phyloP scores from a whole-genome alignment of 2,797 vertebrate genomes.

The Bradypodion ventrale region DNA sequence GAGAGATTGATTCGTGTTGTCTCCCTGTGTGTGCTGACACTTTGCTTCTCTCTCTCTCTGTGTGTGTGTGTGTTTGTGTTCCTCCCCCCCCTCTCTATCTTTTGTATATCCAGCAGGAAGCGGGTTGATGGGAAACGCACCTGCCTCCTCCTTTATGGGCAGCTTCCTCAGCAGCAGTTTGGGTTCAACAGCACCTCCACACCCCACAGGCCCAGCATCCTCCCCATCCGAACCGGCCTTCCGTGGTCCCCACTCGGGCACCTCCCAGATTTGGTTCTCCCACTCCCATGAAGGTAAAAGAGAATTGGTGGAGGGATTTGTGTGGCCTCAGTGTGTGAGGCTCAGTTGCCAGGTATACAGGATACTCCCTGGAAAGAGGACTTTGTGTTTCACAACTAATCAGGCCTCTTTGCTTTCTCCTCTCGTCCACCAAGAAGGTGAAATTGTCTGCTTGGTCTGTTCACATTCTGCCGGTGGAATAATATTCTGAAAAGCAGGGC shows the following conservation, averaged over 20 bases:
- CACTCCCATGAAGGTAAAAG: slow-evolving; percentile 96
- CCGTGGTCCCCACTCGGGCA: slow-evolving; percentile 87
- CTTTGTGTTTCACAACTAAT: not conserved
- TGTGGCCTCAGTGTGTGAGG: rapidly evolving
- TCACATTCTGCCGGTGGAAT: not conserved
- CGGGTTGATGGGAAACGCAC: slow-evolving; percentile 91
- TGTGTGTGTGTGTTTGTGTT: no score
- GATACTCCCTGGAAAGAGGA: rapidly evolving
- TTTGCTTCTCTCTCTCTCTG: not conserved
- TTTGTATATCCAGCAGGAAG: slow-evolving; percentile 80
- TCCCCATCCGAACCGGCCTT: slow-evolving; percentile 92
- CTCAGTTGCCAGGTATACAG: not conserved
- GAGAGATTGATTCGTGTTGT: not conserved
- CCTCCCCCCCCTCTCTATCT: slow-evolving; percentile 37
- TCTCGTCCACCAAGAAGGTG: not conserved
- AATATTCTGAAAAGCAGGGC: not conserved
- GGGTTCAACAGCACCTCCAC: slow-evolving; percentile 87
- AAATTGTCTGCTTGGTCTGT: not conserved
- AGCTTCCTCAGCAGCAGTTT: slow-evolving; percentile 94
- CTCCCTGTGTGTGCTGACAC: slow-evolving; percentile 1
- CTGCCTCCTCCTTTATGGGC: slow-evolving; percentile 94
- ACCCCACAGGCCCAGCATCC: slow-evolving; percentile 84
- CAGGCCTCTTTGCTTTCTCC: not conserved
- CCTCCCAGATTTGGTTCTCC: slow-evolving; percentile 97
- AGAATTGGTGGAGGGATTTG: rapidly evolving